Percentiles rank a stretch among this genome's conserved stretches.
phyloP scores from a whole-genome alignment of 2,888 invertebrate genomes.

The Cylloceria caligata region DNA sequence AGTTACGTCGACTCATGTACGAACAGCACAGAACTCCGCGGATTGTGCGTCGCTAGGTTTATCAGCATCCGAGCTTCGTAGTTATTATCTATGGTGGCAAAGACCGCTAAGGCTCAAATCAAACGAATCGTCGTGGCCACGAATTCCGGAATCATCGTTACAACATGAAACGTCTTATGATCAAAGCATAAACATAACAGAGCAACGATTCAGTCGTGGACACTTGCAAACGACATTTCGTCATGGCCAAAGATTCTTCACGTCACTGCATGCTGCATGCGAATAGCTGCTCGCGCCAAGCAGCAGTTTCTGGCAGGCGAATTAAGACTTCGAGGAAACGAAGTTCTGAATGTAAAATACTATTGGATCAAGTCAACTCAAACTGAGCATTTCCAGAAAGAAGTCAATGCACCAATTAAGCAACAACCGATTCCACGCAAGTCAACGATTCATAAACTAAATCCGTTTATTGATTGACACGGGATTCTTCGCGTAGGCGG shows the following conservation, averaged over 20 bases:
- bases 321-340: not conserved
- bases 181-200: not conserved
- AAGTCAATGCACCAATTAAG: constrained; percentile 1
- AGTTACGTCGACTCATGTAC: constrained; percentile 72
- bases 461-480: not conserved
- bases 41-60: constrained; percentile 76
- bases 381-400: constrained; percentile 2
- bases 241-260: constrained; percentile 31
- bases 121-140: constrained; percentile 43
- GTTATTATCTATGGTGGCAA: constrained; percentile 63
- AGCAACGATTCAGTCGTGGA: not conserved
- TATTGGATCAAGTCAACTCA: constrained; percentile 30
- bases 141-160: not conserved
- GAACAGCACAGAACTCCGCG: constrained; percentile 73
- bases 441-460: not conserved
- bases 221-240: constrained; percentile 3
- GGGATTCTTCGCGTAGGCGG: no score
- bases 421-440: not conserved
- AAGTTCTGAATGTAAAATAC: not conserved
- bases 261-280: constrained; percentile 39
- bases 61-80: constrained; percentile 52
- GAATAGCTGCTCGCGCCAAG: not conserved
- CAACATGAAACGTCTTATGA: not conserved
- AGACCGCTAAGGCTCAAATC: constrained; percentile 67
- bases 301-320: not conserved